Conservation (phyloP, 2,113 vertebrate genomes). For the Marcusenius ussheri region DNA sequence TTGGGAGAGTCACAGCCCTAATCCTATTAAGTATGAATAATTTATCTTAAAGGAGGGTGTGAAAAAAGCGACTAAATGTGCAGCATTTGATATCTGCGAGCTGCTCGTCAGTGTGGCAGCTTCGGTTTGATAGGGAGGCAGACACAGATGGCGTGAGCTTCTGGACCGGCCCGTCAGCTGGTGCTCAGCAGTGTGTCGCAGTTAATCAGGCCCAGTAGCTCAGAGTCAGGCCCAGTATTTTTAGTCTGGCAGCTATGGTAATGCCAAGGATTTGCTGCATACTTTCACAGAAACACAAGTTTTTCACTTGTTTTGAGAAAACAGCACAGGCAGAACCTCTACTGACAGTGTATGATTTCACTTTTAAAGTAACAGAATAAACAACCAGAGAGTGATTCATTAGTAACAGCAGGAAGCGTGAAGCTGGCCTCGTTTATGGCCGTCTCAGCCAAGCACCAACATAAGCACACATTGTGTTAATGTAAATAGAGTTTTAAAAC, state of each 20-base stretch:
- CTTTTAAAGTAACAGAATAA: background rate
- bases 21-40: background rate
- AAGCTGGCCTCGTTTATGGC: background rate
- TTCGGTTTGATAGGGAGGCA: background rate
- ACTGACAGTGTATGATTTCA: background rate
- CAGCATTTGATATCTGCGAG: background rate
- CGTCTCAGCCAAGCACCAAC: background rate
- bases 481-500: slow-evolving; percentile 9
- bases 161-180: slow-evolving; percentile 16
- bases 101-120: background rate
- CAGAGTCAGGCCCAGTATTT: slow-evolving; percentile 4
- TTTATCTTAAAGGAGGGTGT: background rate
- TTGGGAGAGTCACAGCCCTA: background rate
- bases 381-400: background rate
- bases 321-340: background rate
- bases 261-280: slow-evolving; percentile 5
- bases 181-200: slow-evolving; percentile 13
- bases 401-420: background rate
- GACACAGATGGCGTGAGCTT: slow-evolving; percentile 17
- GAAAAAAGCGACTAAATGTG: background rate
- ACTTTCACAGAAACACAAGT: slow-evolving; percentile 3
- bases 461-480: background rate
- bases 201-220: slow-evolving; percentile 4
- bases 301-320: slow-evolving; percentile 8
- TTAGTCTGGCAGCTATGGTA: slow-evolving; percentile 16